A percentile compares a stretch with the other conserved stretches of the same genome.
phyloP scores from a whole-genome alignment of 2,113 vertebrate species.

The Delphinus delphis region DNA sequence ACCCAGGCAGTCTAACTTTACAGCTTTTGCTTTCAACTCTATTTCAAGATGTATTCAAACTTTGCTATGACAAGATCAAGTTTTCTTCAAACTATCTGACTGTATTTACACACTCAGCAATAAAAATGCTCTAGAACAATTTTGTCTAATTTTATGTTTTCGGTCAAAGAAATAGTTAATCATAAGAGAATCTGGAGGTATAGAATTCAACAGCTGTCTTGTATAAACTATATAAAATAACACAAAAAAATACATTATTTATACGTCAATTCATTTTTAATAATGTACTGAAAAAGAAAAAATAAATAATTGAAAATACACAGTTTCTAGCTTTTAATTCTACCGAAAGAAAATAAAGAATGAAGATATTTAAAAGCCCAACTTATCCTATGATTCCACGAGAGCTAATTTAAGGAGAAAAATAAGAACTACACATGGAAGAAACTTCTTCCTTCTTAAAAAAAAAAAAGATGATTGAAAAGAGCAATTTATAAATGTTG shows the following conservation, averaged over 20 bases:
- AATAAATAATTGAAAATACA: not conserved
- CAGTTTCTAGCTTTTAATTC: not conserved
- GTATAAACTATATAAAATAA: not conserved
- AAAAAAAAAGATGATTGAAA: not conserved
- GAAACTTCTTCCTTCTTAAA: not conserved
- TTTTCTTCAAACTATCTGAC: not conserved
- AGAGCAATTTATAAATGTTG: not conserved
- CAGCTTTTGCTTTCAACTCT: not conserved
- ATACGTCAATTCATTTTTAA: not conserved
- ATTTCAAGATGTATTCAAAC: not conserved
- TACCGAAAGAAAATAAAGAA: not conserved
- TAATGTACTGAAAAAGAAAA: not conserved
- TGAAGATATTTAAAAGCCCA: not conserved
- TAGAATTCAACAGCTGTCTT: not conserved
- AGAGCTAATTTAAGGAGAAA: not conserved
- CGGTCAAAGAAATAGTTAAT: not conserved
- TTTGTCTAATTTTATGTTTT: not conserved
- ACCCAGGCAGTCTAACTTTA: not conserved
- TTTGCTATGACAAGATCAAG: not conserved
- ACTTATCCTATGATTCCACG: not conserved
- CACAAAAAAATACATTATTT: not conserved
- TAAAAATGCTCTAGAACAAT: not conserved
- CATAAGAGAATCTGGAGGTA: not conserved
- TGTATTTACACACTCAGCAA: not conserved
- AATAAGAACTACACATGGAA: not conserved